Evolutionary conservation across 2,888 invertebrate species (phyloP).

Genomic region (Eueremaeus valkanovi): DNA sequence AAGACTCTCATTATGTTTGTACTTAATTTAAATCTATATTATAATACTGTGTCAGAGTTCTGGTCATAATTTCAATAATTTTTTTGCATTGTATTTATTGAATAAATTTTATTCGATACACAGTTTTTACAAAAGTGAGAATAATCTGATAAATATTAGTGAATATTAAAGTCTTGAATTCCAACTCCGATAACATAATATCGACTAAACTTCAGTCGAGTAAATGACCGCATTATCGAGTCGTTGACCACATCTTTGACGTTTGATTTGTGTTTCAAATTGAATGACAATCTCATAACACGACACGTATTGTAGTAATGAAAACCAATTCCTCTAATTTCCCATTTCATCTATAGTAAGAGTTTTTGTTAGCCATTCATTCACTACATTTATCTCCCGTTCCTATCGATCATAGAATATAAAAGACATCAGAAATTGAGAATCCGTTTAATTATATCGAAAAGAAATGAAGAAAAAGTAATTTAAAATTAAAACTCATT

Average conservation of each 20-base stretch:
- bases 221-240: background rate
- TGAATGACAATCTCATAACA: slow-evolving; percentile 14
- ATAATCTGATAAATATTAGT: too few relatives aligned
- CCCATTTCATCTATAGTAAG: background rate
- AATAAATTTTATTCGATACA: too few relatives aligned
- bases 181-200: too few relatives aligned
- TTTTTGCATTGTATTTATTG: too few relatives aligned
- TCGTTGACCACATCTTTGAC: background rate
- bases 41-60: too few relatives aligned
- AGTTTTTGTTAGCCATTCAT: background rate
- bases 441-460: background rate
- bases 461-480: background rate
- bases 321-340: background rate
- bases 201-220: background rate
- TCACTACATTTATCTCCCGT: background rate
- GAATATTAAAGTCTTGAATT: too few relatives aligned
- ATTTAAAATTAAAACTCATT: background rate
- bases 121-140: too few relatives aligned
- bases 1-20: too few relatives aligned
- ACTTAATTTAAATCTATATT: too few relatives aligned
- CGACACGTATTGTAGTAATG: slow-evolving; percentile 5
- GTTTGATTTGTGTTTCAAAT: slow-evolving; percentile 11
- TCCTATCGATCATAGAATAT: too few relatives aligned
- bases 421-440: too few relatives aligned
- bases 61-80: too few relatives aligned